Conservation (phyloP, 2,113 vertebrate genomes). For the Podilymbus podiceps region DNA sequence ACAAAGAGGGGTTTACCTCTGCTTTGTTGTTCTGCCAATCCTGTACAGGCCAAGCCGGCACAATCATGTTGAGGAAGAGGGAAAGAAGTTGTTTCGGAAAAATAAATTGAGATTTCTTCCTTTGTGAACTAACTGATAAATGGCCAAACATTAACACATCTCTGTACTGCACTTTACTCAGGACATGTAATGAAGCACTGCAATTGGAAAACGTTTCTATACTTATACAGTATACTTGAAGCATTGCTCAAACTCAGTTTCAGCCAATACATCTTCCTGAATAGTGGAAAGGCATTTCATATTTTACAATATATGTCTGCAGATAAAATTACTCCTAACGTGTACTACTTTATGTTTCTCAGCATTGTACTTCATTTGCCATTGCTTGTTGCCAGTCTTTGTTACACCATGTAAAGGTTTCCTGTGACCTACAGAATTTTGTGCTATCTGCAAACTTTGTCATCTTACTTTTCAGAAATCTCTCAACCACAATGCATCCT, state of each 20-base stretch:
- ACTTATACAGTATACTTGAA: background rate
- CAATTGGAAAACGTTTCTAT: background rate
- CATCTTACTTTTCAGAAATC: background rate
- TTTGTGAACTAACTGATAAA: background rate
- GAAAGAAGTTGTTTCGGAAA: background rate
- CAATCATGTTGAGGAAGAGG: background rate
- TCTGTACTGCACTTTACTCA: background rate
- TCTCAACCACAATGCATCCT: background rate
- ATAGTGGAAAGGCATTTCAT: background rate
- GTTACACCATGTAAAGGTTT: background rate
- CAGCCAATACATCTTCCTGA: background rate
- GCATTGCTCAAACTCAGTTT: background rate
- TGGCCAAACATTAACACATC: background rate
- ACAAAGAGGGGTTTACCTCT: background rate
- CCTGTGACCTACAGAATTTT: background rate
- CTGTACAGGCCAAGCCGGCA: background rate
- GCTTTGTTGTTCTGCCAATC: background rate
- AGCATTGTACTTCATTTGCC: background rate
- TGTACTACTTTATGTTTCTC: background rate
- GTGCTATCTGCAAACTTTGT: background rate
- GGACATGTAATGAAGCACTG: background rate
- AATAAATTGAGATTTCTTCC: background rate
- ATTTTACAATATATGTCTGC: accelerated
- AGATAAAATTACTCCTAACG: background rate
- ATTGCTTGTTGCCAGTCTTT: background rate